A percentile compares a stretch with the other conserved stretches of the same genome.
phyloP scores from a whole-genome alignment of 2,797 vertebrate genomes.

The Sebastiscus tertius region DNA sequence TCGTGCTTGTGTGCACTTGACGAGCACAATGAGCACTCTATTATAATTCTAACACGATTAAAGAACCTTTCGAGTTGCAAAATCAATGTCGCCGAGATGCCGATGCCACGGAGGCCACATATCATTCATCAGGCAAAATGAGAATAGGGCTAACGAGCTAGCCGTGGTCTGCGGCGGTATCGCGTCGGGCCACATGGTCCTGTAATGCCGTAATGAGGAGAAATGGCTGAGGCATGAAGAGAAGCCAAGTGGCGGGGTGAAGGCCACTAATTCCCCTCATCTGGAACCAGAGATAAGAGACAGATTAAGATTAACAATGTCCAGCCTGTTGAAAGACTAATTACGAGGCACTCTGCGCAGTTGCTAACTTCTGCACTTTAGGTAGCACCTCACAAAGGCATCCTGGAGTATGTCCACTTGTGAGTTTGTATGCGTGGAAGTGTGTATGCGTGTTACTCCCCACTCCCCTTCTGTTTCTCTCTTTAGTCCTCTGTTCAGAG shows the following conservation, averaged over 20 bases:
- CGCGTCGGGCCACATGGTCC: slow-evolving; percentile 62
- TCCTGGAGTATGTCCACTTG: slow-evolving; percentile 23
- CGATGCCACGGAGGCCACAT: slow-evolving; percentile 40
- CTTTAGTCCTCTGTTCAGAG: slow-evolving; percentile 27
- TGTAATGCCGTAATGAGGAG: slow-evolving; percentile 66
- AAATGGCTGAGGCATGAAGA: slow-evolving; percentile 62
- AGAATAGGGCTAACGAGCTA: slow-evolving; percentile 61
- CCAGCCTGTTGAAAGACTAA: slow-evolving; percentile 72
- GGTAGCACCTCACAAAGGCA: slow-evolving; percentile 44
- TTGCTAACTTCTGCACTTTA: slow-evolving; percentile 51
- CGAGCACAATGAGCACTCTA: slow-evolving; percentile 25
- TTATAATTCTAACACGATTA: slow-evolving; percentile 42
- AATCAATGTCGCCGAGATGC: slow-evolving; percentile 35
- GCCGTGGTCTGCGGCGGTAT: slow-evolving; percentile 52
- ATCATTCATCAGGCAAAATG: slow-evolving; percentile 64
- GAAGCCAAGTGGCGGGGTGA: slow-evolving; percentile 59
- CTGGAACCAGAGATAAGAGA: slow-evolving; percentile 77
- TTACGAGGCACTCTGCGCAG: slow-evolving; percentile 52
- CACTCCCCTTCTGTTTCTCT: not conserved
- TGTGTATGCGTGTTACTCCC: slow-evolving; percentile 2
- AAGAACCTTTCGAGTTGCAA: slow-evolving; percentile 40
- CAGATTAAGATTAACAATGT: slow-evolving; percentile 77
- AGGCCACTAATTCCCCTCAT: slow-evolving; percentile 71
- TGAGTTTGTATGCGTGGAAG: slow-evolving; percentile 9
- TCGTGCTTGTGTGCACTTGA: slow-evolving; percentile 1